Conservation (phyloP, 2,113 vertebrate genomes). For the Sinosuthora webbiana region DNA sequence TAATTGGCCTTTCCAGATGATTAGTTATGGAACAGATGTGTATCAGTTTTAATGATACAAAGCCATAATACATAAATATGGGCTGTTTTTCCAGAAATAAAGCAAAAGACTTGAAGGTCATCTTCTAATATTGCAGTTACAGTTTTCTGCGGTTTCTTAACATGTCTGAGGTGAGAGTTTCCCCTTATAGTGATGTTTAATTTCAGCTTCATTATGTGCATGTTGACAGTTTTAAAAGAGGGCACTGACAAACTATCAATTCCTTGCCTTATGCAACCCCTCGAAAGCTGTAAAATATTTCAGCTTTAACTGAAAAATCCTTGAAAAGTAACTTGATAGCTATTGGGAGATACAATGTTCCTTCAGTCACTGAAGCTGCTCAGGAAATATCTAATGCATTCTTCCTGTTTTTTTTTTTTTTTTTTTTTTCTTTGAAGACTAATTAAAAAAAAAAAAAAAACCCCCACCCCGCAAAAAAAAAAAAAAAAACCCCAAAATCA, state of each 20-base stretch:
- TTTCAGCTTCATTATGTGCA: not conserved
- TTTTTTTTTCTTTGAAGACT: not conserved
- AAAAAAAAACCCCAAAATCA: not conserved
- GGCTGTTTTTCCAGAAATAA: not conserved
- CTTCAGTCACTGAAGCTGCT: not conserved
- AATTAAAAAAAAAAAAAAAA: not conserved
- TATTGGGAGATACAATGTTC: not conserved
- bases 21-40: not conserved
- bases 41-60: not conserved
- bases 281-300: not conserved
- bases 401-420: not conserved
- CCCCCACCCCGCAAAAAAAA: rapidly evolving
- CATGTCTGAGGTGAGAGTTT: not conserved
- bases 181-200: not conserved
- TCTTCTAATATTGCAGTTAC: not conserved
- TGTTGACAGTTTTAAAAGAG: not conserved
- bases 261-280: not conserved
- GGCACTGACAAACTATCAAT: not conserved
- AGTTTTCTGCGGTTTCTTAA: not conserved
- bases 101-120: not conserved
- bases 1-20: not conserved
- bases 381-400: not conserved
- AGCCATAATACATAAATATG: not conserved
- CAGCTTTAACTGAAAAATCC: not conserved
- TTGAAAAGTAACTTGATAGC: not conserved